Conservation (phyloP, 2,113 vertebrate species). For the Brachyistius frenatus region DNA sequence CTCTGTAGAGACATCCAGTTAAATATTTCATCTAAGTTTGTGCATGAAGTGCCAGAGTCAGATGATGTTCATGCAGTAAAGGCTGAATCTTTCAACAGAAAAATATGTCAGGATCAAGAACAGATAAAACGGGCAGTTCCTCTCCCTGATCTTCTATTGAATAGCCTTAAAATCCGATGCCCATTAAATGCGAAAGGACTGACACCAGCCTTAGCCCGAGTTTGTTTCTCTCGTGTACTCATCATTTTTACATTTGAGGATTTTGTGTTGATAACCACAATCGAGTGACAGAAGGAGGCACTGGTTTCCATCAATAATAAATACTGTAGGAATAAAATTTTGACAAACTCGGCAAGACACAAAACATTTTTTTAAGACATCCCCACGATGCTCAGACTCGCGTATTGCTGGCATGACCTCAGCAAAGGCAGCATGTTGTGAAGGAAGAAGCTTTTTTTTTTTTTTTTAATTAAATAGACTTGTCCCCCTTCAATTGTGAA, state of each 20-base stretch:
- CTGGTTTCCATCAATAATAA: conserved; percentile 30
- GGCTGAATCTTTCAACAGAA: conserved; percentile 46
- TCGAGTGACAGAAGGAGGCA: not conserved
- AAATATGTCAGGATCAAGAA: conserved; percentile 57
- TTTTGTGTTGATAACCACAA: conserved; percentile 23
- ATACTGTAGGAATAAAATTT: too few relatives aligned
- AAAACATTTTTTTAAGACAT: too few relatives aligned
- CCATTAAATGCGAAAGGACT: conserved; percentile 32
- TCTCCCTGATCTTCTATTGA: conserved; percentile 17
- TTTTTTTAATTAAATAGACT: not conserved
- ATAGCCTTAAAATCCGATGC: conserved; percentile 11
- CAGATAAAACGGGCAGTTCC: conserved; percentile 39
- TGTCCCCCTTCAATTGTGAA: not conserved
- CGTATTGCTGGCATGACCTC: too few relatives aligned
- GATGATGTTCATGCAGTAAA: conserved; percentile 40
- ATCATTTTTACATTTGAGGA: conserved; percentile 3
- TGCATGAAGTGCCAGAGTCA: conserved; percentile 50
- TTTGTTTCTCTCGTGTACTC: conserved; percentile 18
- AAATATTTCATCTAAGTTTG: conserved; percentile 75
- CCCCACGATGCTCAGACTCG: too few relatives aligned
- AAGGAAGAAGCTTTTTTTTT: too few relatives aligned
- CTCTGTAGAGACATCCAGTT: conserved; percentile 62
- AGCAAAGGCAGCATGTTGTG: too few relatives aligned
- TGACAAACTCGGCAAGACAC: too few relatives aligned
- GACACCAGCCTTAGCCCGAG: not conserved